These are phyloP conservation scores for Mercenaria mercenaria DNA, from an alignment of 1,140 invertebrate species.

Conservation along the genomic window DNA sequence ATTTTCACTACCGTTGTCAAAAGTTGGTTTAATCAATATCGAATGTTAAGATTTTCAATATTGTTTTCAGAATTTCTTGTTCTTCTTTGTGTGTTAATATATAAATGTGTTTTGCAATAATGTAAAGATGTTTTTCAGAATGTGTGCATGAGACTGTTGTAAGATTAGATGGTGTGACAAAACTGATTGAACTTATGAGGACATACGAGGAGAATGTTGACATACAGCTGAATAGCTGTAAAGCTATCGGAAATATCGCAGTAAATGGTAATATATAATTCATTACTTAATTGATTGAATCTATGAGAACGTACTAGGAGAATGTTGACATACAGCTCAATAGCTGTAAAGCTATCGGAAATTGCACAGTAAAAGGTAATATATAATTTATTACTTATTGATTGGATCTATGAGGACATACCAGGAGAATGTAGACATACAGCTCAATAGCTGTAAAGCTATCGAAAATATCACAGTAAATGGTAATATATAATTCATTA, in stretches of 20 bases:
- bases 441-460: conserved; percentile 40
- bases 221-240: conserved; percentile 47
- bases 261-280: conserved; percentile 45
- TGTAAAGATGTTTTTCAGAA: conserved; percentile 4
- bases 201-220: conserved; percentile 55
- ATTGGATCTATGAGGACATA: too few species aligned
- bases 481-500: too few species aligned
- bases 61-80: too few species aligned
- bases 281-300: background rate
- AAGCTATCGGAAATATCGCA: conserved; percentile 41
- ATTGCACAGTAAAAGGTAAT: too few species aligned
- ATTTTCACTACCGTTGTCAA: too few species aligned
- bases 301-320: background rate
- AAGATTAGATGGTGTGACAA: conserved; percentile 36
- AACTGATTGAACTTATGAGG: conserved; percentile 49
- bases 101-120: too few species aligned
- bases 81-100: too few species aligned
- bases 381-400: too few species aligned
- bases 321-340: too few species aligned
- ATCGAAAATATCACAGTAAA: conserved; percentile 52
- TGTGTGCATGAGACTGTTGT: conserved; percentile 53
- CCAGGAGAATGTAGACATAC: conserved; percentile 52
- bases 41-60: too few species aligned
- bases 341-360: too few species aligned
- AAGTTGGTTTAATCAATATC: too few species aligned